Conservation (phyloP, 2,113 vertebrate species). For the Chelonoidis abingdonii region DNA sequence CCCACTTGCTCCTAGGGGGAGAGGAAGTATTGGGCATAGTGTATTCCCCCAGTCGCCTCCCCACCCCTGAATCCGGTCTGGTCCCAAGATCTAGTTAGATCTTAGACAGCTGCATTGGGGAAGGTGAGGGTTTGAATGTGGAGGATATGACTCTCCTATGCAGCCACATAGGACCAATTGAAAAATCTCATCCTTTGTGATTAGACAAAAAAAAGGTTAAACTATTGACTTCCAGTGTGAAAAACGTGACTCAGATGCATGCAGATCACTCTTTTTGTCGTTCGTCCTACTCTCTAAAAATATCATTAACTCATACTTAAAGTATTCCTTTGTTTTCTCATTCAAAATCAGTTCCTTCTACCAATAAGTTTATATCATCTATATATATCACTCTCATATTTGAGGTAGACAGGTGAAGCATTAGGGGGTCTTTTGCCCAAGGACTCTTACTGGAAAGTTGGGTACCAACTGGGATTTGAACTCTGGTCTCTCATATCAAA, state of each 20-base stretch:
- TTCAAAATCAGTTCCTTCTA: not conserved
- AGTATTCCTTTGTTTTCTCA: not conserved
- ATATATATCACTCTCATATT: not conserved
- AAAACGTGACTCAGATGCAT: not conserved
- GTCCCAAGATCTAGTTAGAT: not conserved
- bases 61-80: not conserved
- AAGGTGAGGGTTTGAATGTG: not conserved
- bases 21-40: not conserved
- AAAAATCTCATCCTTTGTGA: not conserved
- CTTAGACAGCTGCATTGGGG: not conserved
- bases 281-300: not conserved
- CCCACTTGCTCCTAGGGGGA: not conserved
- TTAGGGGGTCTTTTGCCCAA: no score
- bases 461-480: no score
- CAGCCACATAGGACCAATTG: not conserved
- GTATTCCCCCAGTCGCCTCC: not conserved
- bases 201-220: not conserved
- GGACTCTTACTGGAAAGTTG: no score
- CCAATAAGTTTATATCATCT: not conserved
- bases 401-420: no score
- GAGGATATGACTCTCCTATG: not conserved
- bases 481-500: no score
- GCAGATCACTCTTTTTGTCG: not conserved
- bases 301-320: not conserved
- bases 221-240: not conserved